Base-by-base conservation (phyloP, 2,888 invertebrate genomes). In the Standfussiana lucernea region DNA sequence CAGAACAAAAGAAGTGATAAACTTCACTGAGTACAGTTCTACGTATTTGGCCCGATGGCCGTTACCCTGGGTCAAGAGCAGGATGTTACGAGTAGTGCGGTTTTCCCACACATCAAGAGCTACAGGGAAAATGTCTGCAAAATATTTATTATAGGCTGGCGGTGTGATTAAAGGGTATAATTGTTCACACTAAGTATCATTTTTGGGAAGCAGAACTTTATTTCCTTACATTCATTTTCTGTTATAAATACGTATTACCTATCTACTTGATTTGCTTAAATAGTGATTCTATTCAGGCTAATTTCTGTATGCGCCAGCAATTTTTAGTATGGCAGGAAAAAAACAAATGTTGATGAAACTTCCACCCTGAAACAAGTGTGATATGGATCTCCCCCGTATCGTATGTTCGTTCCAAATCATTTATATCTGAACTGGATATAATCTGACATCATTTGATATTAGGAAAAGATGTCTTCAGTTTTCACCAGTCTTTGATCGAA, bases 11-110 rank as follows among this genome's bases (percentile, higher is more conserved):
- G 37, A 42, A 66, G 59, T 61, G 56, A n/a, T 65, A 61, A 71
- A 67, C 61, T 64, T 47, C 15, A 80, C 61, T 13, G 37, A 66
- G 13, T 47, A 53, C 45, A 71, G 68, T 84, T 84, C 74, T 45
- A 40, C 32, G 84, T 79, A 84, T 65, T 65, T 13, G 59, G n/a
- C 45, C n/a, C 86, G 37, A 13, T 28, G 82, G 40, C 78, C 47
- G 66, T 53, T 37, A 53, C 56, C 61, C 72, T 37, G 59, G 83
- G 73, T 72, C 66, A 67, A 76, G 86, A 77, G 59, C 86, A 82
- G 73, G 68, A 74, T 70, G 72, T 56, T 24, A 28, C 73, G 53
- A 72, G 59, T 35, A 40, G 50, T 68, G 70, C 21, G 85, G 85
- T 75, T 85, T 85, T 84, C 56, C 85, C 85, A 32, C 50, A 10